Percentiles rank a stretch among this genome's conserved stretches.
Conservation (phyloP, 2,113 vertebrate species). For the Antennarius striatus region DNA sequence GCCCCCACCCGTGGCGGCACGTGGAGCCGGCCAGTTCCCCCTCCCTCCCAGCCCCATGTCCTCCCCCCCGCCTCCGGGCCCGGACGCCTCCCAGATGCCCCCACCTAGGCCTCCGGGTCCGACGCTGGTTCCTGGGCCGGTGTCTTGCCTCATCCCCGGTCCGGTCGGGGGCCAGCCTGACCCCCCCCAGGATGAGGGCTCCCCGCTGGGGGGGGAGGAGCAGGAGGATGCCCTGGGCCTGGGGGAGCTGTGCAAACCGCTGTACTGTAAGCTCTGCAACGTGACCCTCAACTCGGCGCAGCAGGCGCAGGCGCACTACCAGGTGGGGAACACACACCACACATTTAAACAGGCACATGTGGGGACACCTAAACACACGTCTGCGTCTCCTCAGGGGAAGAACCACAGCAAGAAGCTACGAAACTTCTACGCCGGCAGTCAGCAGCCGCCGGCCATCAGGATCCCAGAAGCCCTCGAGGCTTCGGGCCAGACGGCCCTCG, state of each 20-base stretch:
- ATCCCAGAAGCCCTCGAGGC: constrained; percentile 83
- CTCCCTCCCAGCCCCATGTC: constrained; percentile 70
- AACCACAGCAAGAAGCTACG: constrained; percentile 98
- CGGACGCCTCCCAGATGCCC: constrained; percentile 80
- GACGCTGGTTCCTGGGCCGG: constrained; percentile 48
- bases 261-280: constrained; percentile 98
- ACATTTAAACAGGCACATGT: constrained; percentile 39
- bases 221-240: constrained; percentile 89
- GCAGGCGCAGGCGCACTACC: constrained; percentile 98
- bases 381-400: constrained; percentile 86
- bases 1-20: constrained; percentile 61
- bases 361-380: neutral
- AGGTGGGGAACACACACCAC: constrained; percentile 76
- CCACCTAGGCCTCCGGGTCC: constrained; percentile 72
- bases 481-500: constrained; percentile 76
- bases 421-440: constrained; percentile 95
- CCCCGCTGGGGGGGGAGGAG: constrained; percentile 77
- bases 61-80: constrained; percentile 49
- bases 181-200: constrained; percentile 86
- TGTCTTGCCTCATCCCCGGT: constrained; percentile 44
- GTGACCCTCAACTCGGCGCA: constrained; percentile 97
- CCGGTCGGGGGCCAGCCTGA: constrained; percentile 71
- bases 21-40: constrained; percentile 56
- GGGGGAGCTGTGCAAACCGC: constrained; percentile 96
- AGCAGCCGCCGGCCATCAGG: constrained; percentile 89